phyloP scores from a whole-genome alignment of 23 tunicate genomes.

The Trididemnum nubilum region DNA sequence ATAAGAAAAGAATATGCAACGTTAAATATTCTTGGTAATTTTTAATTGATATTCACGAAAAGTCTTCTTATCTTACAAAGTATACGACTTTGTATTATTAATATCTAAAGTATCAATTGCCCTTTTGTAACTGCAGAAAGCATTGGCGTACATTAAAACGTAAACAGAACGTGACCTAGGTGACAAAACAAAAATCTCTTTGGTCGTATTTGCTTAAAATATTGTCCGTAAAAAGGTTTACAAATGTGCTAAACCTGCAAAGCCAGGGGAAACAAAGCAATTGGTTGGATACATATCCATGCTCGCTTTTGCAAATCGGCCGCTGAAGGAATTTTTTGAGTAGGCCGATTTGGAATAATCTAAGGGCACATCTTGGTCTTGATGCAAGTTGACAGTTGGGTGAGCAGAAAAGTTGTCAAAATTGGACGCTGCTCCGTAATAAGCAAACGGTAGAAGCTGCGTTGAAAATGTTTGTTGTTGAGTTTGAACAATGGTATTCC shows the following conservation, averaged over 20 bases:
- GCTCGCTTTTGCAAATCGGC: neutral
- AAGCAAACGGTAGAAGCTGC: conserved; percentile 51
- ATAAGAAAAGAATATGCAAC: no score
- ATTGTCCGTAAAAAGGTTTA: neutral
- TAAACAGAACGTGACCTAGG: no score
- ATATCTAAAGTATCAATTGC: no score
- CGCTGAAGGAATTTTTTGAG: neutral
- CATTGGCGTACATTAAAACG: no score
- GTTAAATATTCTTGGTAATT: no score
- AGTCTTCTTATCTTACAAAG: no score
- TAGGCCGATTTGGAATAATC: conserved; percentile 50
- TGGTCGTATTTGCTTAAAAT: no score
- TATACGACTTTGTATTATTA: no score
- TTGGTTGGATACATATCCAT: neutral
- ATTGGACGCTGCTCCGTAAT: conserved; percentile 49
- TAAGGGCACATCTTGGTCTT: conserved; percentile 30
- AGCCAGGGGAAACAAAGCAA: neutral
- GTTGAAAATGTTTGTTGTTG: neutral
- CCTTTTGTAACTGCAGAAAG: no score
- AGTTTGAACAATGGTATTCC: neutral
- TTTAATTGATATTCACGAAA: no score
- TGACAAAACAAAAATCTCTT: no score
- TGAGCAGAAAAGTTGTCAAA: conserved; percentile 18
- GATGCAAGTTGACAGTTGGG: neutral
- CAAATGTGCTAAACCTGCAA: neutral